Conservation (phyloP, 2,888 invertebrate genomes). For the Coelogynopora nodosa region DNA sequence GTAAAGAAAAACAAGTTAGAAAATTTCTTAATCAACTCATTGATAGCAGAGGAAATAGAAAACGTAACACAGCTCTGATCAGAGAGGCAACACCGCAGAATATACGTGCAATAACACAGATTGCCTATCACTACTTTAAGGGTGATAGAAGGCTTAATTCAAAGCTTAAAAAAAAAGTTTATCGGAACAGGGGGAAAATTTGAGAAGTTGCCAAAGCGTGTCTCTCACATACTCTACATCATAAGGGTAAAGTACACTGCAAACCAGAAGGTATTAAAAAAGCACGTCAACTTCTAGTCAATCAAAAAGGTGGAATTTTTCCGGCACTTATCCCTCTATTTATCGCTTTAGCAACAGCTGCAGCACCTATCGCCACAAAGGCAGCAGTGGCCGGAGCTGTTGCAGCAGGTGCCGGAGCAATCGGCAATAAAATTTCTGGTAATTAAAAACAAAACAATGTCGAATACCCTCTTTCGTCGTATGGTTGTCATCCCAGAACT, state of each 20-base stretch:
- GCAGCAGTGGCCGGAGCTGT: not conserved
- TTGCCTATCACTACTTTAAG: slow-evolving; percentile 18
- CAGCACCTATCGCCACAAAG: not conserved
- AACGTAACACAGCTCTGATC: not conserved
- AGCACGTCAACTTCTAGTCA: not conserved
- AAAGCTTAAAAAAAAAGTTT: not conserved
- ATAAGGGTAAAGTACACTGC: slow-evolving; percentile 7
- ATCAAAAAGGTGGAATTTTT: not conserved
- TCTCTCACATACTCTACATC: slow-evolving; percentile 10
- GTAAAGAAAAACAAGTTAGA: not conserved
- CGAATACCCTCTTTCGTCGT: not conserved
- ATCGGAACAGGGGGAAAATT: not conserved
- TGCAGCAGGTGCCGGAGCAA: too few species aligned
- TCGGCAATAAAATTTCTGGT: too few species aligned
- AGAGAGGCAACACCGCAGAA: not conserved
- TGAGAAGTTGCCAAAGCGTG: not conserved
- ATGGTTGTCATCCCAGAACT: slow-evolving; percentile 8
- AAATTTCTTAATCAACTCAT: slow-evolving; percentile 1
- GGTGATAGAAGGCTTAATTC: not conserved
- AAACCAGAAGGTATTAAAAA: slow-evolving; percentile 9
- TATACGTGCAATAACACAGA: slow-evolving; percentile 15
- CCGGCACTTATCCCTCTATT: slow-evolving; percentile 13
- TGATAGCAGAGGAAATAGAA: not conserved
- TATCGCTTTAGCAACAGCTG: slow-evolving; percentile 14
- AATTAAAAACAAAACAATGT: too few species aligned